phyloP scores from a whole-genome alignment of 2,797 vertebrate genomes.

The Epinephelus coioides region DNA sequence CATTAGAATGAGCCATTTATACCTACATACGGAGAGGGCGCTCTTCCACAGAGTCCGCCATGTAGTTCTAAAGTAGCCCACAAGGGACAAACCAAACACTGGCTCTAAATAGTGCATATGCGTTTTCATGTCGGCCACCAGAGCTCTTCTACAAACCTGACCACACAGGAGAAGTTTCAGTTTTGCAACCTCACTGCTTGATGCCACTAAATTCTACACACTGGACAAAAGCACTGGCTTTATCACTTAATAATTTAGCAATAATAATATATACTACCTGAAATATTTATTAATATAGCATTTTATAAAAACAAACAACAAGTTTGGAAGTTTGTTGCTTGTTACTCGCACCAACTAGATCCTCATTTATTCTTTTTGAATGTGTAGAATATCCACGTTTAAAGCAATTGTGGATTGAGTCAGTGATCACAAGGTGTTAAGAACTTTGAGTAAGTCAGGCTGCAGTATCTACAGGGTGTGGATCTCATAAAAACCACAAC shows the following conservation, averaged over 20 bases:
- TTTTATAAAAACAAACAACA: neutral
- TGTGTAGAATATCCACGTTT: neutral
- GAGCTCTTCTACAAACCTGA: too few relatives aligned
- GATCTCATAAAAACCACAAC: slow-evolving; percentile 11
- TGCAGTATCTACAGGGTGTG: slow-evolving; percentile 27
- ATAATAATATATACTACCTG: neutral
- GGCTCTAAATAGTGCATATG: too few relatives aligned
- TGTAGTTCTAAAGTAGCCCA: too few relatives aligned
- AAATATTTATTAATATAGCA: neutral
- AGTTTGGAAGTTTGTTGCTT: neutral
- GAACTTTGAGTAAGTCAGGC: neutral
- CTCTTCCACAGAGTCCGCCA: too few relatives aligned
- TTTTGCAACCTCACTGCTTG: too few relatives aligned
- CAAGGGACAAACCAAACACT: too few relatives aligned
- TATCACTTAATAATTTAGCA: neutral
- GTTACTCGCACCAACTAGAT: neutral
- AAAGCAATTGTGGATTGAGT: neutral
- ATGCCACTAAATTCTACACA: too few relatives aligned
- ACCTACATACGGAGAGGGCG: too few relatives aligned
- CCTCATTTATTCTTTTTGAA: neutral
- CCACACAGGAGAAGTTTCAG: too few relatives aligned
- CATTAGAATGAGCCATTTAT: too few relatives aligned
- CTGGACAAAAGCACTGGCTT: neutral
- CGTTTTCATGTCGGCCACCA: too few relatives aligned
- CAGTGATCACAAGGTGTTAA: neutral